phyloP scores from a whole-genome alignment of 1,140 invertebrate genomes.

The Lepidurus packardi region DNA sequence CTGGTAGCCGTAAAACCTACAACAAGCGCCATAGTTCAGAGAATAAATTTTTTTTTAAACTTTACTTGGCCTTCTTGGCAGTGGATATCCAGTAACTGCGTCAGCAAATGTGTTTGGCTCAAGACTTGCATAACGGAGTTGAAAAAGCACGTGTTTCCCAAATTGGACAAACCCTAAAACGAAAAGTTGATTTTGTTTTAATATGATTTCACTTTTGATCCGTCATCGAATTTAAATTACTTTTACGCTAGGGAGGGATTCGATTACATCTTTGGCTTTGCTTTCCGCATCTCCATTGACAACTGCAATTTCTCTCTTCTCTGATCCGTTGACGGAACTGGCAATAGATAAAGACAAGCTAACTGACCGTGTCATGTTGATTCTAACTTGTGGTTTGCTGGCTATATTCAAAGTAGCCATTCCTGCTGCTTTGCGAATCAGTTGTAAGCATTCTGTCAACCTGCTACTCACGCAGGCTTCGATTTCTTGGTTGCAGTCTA shows the following conservation, averaged over 20 bases:
- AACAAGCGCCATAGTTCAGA: neutral
- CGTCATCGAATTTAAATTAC: neutral
- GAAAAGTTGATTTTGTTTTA: conserved; percentile 29
- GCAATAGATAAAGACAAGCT: neutral
- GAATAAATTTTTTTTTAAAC: conserved; percentile 31
- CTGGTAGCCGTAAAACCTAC: conserved; percentile 29
- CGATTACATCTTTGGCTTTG: conserved; percentile 35
- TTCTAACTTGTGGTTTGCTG: conserved; percentile 35
- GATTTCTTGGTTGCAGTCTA: conserved; percentile 46
- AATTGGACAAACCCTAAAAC: conserved; percentile 46
- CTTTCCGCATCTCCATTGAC: conserved; percentile 33
- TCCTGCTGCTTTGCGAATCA: conserved; percentile 33
- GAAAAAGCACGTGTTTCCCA: conserved; percentile 61
- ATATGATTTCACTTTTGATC: conserved; percentile 23
- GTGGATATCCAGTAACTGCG: conserved; percentile 30
- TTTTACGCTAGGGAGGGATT: conserved; percentile 37
- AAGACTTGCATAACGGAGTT: conserved; percentile 48
- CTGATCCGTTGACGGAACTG: neutral
- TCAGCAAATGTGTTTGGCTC: conserved; percentile 36
- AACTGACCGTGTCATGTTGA: conserved; percentile 33
- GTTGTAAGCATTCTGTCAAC: conserved; percentile 33
- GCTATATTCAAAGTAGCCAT: conserved; percentile 34
- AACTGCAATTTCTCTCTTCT: neutral
- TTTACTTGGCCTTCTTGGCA: conserved; percentile 37
- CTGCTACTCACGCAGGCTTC: conserved; percentile 42